Evolutionary conservation across 2,113 vertebrate genomes (phyloP).

Genomic region (Mesocricetus auratus): DNA sequence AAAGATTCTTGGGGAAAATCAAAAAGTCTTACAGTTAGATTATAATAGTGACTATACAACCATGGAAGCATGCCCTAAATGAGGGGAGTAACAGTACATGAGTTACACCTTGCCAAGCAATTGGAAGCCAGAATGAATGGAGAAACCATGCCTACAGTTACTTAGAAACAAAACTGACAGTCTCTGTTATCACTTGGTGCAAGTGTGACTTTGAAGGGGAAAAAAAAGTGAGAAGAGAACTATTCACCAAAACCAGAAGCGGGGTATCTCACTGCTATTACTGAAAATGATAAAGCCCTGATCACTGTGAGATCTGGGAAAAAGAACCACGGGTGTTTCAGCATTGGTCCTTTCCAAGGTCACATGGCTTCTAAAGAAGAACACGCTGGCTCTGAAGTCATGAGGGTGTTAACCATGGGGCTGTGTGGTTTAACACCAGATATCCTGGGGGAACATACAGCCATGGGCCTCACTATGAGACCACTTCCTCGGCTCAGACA

Average conservation of each 20-base stretch:
- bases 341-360: background rate
- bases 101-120: background rate
- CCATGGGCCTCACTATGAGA: background rate
- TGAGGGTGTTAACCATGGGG: background rate
- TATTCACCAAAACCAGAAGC: constrained; percentile 21
- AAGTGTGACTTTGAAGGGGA: background rate
- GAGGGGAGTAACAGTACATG: background rate
- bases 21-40: constrained; percentile 6
- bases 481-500: constrained; percentile 53
- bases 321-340: constrained; percentile 26
- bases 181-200: constrained; percentile 1
- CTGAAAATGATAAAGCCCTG: background rate
- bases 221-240: background rate
- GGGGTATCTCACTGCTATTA: background rate
- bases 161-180: background rate
- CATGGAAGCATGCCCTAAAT: background rate
- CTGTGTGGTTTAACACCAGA: background rate
- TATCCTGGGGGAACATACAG: background rate
- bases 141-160: background rate
- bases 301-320: background rate
- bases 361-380: constrained; percentile 52
- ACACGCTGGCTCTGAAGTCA: constrained; percentile 17
- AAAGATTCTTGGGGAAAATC: background rate
- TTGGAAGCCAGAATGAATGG: background rate
- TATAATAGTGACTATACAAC: background rate